Percentiles rank a stretch among this genome's conserved stretches.
Conservation (phyloP, 2,797 vertebrate genomes). For the Erpetoichthys calabaricus region DNA sequence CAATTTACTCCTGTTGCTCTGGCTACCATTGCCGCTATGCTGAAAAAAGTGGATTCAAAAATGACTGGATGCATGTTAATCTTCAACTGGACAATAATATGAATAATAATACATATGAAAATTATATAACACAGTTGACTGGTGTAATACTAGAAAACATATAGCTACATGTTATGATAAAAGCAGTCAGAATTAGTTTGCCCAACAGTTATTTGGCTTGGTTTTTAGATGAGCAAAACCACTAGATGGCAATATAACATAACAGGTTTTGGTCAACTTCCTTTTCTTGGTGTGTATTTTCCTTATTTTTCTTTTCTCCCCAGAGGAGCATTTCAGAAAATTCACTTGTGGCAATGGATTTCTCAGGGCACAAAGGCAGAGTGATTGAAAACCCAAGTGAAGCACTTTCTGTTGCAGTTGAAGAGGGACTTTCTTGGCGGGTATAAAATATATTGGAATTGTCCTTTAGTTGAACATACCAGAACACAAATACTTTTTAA, state of each 20-base stretch:
- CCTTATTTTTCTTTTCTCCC: conserved; percentile 19
- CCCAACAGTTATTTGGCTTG: too few species aligned
- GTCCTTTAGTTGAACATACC: too few species aligned
- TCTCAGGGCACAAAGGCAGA: conserved; percentile 83
- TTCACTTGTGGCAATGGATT: conserved; percentile 96
- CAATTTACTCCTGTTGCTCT: too few species aligned
- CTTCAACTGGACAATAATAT: too few species aligned
- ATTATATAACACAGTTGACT: too few species aligned
- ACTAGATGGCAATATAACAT: background rate
- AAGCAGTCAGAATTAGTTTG: too few species aligned
- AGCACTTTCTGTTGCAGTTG: conserved; percentile 81
- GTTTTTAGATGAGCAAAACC: background rate
- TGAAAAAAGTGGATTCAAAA: too few species aligned
- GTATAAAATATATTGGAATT: conserved; percentile 37
- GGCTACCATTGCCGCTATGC: too few species aligned
- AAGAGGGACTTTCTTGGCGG: conserved; percentile 92
- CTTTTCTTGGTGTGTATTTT: background rate
- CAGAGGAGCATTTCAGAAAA: conserved; percentile 96
- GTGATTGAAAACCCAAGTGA: conserved; percentile 93
- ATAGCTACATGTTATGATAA: too few species aligned
- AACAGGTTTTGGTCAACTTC: background rate
- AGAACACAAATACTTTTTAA: conserved; percentile 9
- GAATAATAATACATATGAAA: too few species aligned
- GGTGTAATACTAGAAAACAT: too few species aligned
- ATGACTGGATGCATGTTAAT: too few species aligned